Percentiles rank a stretch among this genome's conserved stretches.
Evolutionary conservation across 2,888 invertebrate species (phyloP).

Genomic region (Toxonevra muliebris): DNA sequence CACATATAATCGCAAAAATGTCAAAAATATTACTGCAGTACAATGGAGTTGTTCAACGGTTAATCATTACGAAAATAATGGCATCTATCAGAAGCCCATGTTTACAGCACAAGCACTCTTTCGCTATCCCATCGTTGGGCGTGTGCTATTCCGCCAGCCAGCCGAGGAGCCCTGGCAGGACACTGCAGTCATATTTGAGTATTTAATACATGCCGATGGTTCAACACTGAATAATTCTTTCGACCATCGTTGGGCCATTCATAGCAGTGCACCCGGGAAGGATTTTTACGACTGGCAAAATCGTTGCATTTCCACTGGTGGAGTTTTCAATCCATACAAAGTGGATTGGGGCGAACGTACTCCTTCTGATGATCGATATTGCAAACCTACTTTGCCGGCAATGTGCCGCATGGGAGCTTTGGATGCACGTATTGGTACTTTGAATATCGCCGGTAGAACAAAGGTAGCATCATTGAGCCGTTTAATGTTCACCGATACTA

Average conservation of each 20-base stretch:
- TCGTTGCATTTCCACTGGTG: conserved; percentile 82
- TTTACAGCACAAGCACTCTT: conserved; percentile 83
- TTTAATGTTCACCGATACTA: conserved; percentile 80
- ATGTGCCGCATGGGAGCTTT: conserved; percentile 82
- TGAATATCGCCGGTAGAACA: conserved; percentile 81
- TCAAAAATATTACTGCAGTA: conserved; percentile 54
- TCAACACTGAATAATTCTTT: conserved; percentile 77
- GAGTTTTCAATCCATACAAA: conserved; percentile 80
- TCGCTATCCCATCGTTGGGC: conserved; percentile 88
- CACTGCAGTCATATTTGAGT: conserved; percentile 84
- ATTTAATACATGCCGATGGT: conserved; percentile 88
- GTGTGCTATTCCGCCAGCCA: conserved; percentile 83
- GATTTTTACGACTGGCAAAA: conserved; percentile 93
- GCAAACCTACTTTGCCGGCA: conserved; percentile 69
- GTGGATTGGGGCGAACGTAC: conserved; percentile 73
- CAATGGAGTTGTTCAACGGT: conserved; percentile 72
- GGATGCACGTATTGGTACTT: conserved; percentile 73
- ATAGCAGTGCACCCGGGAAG: conserved; percentile 79
- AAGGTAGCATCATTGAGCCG: conserved; percentile 74
- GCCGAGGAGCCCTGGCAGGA: conserved; percentile 83
- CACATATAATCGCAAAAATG: conserved; percentile 55
- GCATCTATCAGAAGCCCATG: conserved; percentile 76
- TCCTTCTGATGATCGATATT: conserved; percentile 70
- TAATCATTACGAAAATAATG: conserved; percentile 71
- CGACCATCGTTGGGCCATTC: conserved; percentile 85